Conservation (phyloP, 1,140 invertebrate genomes). For the Hypsibius dujardini region DNA sequence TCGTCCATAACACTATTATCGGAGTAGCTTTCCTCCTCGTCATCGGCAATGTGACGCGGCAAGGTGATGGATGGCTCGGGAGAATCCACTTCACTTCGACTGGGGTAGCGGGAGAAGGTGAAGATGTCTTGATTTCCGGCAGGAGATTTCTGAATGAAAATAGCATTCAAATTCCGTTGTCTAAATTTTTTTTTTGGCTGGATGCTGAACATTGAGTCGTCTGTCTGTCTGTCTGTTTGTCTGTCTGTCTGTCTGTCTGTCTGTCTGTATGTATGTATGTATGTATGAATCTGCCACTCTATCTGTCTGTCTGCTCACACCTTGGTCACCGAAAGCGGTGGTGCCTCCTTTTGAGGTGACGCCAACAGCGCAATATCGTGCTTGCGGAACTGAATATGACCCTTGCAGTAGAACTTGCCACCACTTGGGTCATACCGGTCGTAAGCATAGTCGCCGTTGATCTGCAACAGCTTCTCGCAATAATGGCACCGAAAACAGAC, state of each 20-base stretch:
- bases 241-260: too few species aligned
- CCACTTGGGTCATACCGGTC: conserved; percentile 12
- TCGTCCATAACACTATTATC: not conserved
- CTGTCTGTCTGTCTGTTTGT: too few species aligned
- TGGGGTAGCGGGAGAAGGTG: not conserved
- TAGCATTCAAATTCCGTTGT: too few species aligned
- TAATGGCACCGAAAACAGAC: conserved; percentile 31
- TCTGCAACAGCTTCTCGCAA: conserved; percentile 23
- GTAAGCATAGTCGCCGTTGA: not conserved
- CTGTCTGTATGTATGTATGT: too few species aligned
- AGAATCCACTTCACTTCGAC: not conserved
- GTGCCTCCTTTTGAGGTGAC: not conserved
- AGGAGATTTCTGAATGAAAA: too few species aligned
- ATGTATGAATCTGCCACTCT: too few species aligned
- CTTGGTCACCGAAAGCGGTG: too few species aligned
- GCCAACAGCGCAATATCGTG: not conserved
- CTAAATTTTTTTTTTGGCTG: too few species aligned
- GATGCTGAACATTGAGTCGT: too few species aligned
- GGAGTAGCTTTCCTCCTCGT: not conserved
- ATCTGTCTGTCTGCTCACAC: too few species aligned
- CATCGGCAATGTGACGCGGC: not conserved
- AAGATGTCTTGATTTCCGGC: not conserved
- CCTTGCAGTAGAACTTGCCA: not conserved
- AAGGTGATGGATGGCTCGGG: not conserved
- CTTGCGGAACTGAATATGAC: not conserved